Percentiles rank a stretch among this genome's conserved stretches.
These are phyloP conservation scores for Engraulis encrasicolus DNA, from an alignment of 2,113 vertebrate genomes.

Conservation along the genomic window DNA sequence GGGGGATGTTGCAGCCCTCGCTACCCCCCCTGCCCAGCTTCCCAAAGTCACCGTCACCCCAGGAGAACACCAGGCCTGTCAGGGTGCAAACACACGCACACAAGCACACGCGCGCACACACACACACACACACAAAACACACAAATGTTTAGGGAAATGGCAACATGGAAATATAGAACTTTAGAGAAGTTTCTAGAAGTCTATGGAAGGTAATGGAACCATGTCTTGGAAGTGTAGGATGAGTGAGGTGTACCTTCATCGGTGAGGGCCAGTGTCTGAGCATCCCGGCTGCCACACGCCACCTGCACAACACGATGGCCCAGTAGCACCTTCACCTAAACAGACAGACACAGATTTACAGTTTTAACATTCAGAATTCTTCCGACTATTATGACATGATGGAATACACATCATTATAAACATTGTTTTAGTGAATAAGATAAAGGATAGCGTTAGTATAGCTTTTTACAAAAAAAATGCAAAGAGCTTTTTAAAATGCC, in stretches of 20 bases:
- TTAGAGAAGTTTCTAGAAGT: neutral
- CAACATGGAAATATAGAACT: neutral
- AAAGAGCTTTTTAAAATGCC: no score
- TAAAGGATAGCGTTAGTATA: no score
- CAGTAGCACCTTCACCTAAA: slow-evolving; percentile 94
- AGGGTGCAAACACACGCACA: neutral
- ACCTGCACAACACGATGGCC: slow-evolving; percentile 96
- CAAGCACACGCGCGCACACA: neutral
- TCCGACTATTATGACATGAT: no score
- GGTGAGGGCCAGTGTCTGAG: slow-evolving; percentile 94
- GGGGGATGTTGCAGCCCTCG: slow-evolving; percentile 97
- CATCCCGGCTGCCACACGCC: slow-evolving; percentile 96
- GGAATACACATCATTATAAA: no score
- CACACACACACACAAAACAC: neutral
- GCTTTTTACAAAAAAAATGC: neutral
- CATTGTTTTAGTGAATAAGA: no score
- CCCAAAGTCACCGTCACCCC: slow-evolving; percentile 98
- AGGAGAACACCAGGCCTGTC: slow-evolving; percentile 95
- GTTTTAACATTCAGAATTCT: no score
- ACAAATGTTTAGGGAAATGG: neutral
- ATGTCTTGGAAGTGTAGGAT: no score
- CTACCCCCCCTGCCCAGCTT: slow-evolving; percentile 97
- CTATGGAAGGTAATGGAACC: neutral
- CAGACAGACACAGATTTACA: no score
- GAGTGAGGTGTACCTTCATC: slow-evolving; percentile 84